Evolutionary conservation across 2,888 invertebrate species (phyloP), one percentile per base, ranked within the genome.

Genomic region (Agrochola macilenta): DNA sequence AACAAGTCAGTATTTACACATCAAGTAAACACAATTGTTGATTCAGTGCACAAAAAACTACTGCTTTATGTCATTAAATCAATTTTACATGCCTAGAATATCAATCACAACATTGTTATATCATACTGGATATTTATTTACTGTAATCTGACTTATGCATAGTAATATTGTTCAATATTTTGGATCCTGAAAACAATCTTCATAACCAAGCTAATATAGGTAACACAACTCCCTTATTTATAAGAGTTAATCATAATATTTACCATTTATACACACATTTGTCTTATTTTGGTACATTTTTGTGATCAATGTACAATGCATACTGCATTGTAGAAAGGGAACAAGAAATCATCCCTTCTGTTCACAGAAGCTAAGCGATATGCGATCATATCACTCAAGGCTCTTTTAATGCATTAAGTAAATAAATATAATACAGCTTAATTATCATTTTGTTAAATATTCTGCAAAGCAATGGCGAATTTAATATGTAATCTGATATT

Each of bases 1-100:
- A 96, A 96, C 90, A 96, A 93, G 96, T 96, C 89, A 94, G 94
- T 92, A 69, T 73, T 68, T n/a, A 71, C 54, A 66, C 52, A 60
- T 72, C 69, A 74, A 61, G 63, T 76, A 61, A 60, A 60, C 61
- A 39, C 65, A 74, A 69, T 75, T 81, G 49, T 88, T 66, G 71
- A 66, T 76, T 52, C 39, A 52, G 43, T 60, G 69, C 52, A 43
- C 61, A 68, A 75, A 74, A 61, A 68, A 81, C 43, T 23, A 49
- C 12, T 64, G 60, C 66, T 82, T 68, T 78, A 75, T 17, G 78
- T 86, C 69, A 85, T 79, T 60, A 71, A 66, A 71, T 65, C 75
- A 39, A 14, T 72, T 58, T 66, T 35, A 54, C 3, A 68, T 75
- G 52, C 43, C 30, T 74, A 35, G 5, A 68, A 60, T 43, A 74